Evolutionary conservation across 2,113 vertebrate species (phyloP), one percentile per base, ranked within the genome.

Genomic region (Empidonax alnorum): DNA sequence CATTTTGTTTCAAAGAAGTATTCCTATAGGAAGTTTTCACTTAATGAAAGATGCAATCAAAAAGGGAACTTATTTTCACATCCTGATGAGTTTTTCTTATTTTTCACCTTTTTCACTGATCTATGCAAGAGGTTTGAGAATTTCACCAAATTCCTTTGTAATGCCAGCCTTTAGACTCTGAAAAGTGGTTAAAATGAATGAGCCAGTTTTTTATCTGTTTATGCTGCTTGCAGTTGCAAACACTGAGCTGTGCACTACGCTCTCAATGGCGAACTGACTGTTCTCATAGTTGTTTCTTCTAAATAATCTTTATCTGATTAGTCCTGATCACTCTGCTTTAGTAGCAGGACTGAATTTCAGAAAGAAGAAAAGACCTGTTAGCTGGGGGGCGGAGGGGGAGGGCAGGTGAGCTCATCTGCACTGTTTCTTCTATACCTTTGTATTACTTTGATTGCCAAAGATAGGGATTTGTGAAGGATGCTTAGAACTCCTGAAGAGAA

Each of bases 391-490:
- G 25, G 31, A 9, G 22, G 22, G 42, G 24, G 8, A 33, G 14
- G 6, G 25, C 49, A 50, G 33, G 63, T 53, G 87, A 52, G 42
- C 44, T 94, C 71, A n/a, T 71, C 63, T 24, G 5, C 35, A 6
- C 49, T 37, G 37, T 75, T 89, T 87, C 65, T 56, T 59, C 82
- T 50, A 33, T 56, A 35, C 65, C 66, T 87, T 72, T 67, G 25
- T 75, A 47, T 55, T 83, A 82, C 46, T 89, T 73, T 87, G 47
- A 66, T 94, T 98, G 96, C 58, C 42, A 81, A 84, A 96, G 71
- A 83, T 69, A 87, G 35, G 46, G 82, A 86, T 94, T 87, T 94
- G 74, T 85, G 86, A 94, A 86, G 41, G 63, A 72, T 85, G 39
- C 44, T 82, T 93, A 53, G 44, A 85, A 66, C 71, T 84, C 63